Conservation (phyloP, 2,888 invertebrate species). For the Leptarthrus brevirostris region DNA sequence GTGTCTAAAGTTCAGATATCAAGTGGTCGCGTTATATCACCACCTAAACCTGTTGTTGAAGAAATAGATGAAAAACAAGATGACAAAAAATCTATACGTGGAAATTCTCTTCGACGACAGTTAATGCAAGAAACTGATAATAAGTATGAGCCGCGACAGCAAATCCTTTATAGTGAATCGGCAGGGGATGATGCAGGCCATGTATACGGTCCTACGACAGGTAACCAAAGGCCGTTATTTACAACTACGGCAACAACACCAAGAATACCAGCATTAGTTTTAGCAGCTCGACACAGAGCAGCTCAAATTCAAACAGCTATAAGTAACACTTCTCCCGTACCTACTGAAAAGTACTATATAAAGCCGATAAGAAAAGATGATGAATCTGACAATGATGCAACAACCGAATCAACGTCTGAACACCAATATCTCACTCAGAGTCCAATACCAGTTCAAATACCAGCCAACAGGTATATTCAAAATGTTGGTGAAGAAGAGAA, state of each 20-base stretch:
- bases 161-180: constrained; percentile 71
- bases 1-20: constrained; percentile 54
- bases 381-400: constrained; percentile 69
- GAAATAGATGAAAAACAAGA: constrained; percentile 67
- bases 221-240: constrained; percentile 75
- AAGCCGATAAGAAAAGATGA: constrained; percentile 44
- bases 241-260: constrained; percentile 72
- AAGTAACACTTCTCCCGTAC: constrained; percentile 49
- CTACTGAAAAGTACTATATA: constrained; percentile 66
- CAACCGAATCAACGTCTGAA: constrained; percentile 69
- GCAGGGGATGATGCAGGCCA: constrained; percentile 76
- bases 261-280: constrained; percentile 69
- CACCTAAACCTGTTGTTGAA: constrained; percentile 71
- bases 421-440: constrained; percentile 69
- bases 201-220: constrained; percentile 75
- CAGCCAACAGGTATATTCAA: constrained; percentile 62
- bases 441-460: constrained; percentile 71
- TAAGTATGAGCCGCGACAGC: constrained; percentile 68
- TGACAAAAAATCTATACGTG: constrained; percentile 66
- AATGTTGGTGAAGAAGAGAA: constrained; percentile 50
- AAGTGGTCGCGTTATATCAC: constrained; percentile 49
- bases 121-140: constrained; percentile 71
- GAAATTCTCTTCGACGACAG: constrained; percentile 74
- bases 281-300: constrained; percentile 69
- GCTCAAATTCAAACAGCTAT: constrained; percentile 56